A percentile compares a stretch with the other conserved stretches of the same genome.
phyloP scores from a whole-genome alignment of 2,888 invertebrate genomes.

The Athalia cordata region DNA sequence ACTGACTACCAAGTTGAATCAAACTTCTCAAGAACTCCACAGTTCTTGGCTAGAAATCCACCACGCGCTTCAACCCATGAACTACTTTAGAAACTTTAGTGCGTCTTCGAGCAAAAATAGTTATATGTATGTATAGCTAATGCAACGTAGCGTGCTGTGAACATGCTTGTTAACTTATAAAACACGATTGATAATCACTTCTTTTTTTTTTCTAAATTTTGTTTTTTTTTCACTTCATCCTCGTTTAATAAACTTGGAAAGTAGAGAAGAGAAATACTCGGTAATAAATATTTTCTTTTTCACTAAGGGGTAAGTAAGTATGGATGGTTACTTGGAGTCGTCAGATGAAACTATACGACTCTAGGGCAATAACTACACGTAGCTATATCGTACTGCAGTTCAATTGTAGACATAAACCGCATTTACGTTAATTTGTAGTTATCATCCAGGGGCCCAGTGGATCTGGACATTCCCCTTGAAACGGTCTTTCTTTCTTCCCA shows the following conservation, averaged over 20 bases:
- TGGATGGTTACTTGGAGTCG: not conserved
- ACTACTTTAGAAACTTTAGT: conserved; percentile 59
- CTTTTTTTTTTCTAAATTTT: no score
- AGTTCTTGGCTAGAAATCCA: conserved; percentile 52
- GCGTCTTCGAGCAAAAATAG: conserved; percentile 61
- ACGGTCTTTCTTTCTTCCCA: conserved; percentile 38
- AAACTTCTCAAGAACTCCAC: conserved; percentile 65
- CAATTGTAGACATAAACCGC: conserved; percentile 40
- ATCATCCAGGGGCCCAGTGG: conserved; percentile 18
- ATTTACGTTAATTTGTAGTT: conserved; percentile 42
- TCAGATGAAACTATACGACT: conserved; percentile 2
- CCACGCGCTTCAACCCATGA: conserved; percentile 59
- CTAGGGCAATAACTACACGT: conserved; percentile 14
- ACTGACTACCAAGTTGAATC: conserved; percentile 67
- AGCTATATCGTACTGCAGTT: conserved; percentile 1
- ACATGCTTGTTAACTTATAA: not conserved
- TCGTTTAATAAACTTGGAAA: no score
- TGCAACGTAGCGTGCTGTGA: conserved; percentile 60
- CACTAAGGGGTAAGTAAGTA: not conserved
- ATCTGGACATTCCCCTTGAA: conserved; percentile 41
- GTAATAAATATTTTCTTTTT: no score
- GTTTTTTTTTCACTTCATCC: no score
- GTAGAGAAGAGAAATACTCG: no score
- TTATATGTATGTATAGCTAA: conserved; percentile 48
- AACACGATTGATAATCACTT: no score